Evolutionary conservation across 1,140 invertebrate species (phyloP), one percentile per base, ranked within the genome.

Genomic region (Agrypnia vestita): DNA sequence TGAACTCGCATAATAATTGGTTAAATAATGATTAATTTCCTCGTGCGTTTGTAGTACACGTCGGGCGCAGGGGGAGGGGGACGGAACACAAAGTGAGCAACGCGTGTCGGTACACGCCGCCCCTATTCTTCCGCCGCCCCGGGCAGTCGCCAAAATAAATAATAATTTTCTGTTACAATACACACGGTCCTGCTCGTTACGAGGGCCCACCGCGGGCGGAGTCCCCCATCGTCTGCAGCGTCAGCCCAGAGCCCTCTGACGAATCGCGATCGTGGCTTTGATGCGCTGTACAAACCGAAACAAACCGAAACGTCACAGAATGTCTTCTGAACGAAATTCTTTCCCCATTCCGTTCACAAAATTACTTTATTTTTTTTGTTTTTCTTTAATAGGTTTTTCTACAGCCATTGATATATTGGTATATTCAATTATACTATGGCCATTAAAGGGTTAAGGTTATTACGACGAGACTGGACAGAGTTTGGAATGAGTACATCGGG

Each of bases 141-240:
- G 15, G 19, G 64, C 43, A 19, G n/a, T 25, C 61, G 61, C 21
- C 64, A 69, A 69, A 69, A 69, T 69, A 69, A 69, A 69, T 69
- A 69, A 69, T 69, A 8, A 69, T 69, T 69, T 69, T 69, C 64
- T 69, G 15, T 69, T 69, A 46, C 64, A 69, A 64, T 64, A 64
- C 25, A 44, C 61, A 64, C 19, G 13, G 10, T 21, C 35, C 35
- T 64, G 61, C 61, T 35, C 25, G 61, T 21, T 25, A 51, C 8
- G 15, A 59, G 17, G 55, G 15, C 55, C 17, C 13, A 10, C 15
- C 15, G 11, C 15, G 15, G 49, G 49, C 8, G 11, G 49, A 12
- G 19, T 35, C 10, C 11, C 21, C 13, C 25, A 44, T 13, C 25
- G 6, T 3, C 3, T 59, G 15, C 55, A 19, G 53, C 13, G 21